phyloP scores from a whole-genome alignment of 2,113 vertebrate genomes.

The Vanacampus margaritifer region DNA sequence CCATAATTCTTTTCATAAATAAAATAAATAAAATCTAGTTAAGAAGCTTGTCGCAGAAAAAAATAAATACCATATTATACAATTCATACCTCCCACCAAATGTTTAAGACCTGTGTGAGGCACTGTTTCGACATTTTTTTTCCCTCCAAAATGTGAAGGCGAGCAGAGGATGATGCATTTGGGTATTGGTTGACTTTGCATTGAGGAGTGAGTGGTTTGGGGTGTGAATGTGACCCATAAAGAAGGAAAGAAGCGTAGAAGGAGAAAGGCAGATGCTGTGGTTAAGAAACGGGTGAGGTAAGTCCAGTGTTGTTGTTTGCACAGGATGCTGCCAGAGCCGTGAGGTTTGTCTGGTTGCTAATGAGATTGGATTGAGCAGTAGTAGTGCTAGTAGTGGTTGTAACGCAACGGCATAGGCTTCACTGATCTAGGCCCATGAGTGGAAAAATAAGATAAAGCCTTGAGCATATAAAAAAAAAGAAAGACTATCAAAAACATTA shows the following conservation, averaged over 20 bases:
- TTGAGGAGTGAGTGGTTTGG: constrained; percentile 79
- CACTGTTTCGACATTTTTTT: constrained; percentile 29
- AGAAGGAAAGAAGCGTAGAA: constrained; percentile 26
- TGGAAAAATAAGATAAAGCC: constrained; percentile 48
- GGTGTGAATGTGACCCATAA: constrained; percentile 41
- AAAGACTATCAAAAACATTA: constrained; percentile 9
- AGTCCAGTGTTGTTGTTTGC: constrained; percentile 62
- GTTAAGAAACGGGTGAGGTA: constrained; percentile 49
- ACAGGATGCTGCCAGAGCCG: constrained; percentile 39
- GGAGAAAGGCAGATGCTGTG: constrained; percentile 38
- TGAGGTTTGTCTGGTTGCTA: constrained; percentile 62
- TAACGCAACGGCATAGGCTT: constrained; percentile 48
- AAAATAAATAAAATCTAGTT: constrained; percentile 86
- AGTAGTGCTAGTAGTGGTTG: constrained; percentile 38
- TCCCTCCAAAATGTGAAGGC: constrained; percentile 6
- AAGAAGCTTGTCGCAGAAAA: constrained; percentile 52
- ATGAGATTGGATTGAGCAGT: constrained; percentile 41
- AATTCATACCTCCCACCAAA: constrained; percentile 37
- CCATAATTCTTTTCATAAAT: constrained; percentile 82
- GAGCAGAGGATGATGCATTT: constrained; percentile 70
- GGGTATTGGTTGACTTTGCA: constrained; percentile 59
- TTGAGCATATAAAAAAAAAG: constrained; percentile 21
- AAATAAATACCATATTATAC: constrained; percentile 70
- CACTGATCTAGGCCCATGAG: constrained; percentile 66
- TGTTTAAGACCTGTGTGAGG: constrained; percentile 62